Base-by-base conservation (phyloP, 1,140 invertebrate species). In the Hypothenemus hampei region DNA sequence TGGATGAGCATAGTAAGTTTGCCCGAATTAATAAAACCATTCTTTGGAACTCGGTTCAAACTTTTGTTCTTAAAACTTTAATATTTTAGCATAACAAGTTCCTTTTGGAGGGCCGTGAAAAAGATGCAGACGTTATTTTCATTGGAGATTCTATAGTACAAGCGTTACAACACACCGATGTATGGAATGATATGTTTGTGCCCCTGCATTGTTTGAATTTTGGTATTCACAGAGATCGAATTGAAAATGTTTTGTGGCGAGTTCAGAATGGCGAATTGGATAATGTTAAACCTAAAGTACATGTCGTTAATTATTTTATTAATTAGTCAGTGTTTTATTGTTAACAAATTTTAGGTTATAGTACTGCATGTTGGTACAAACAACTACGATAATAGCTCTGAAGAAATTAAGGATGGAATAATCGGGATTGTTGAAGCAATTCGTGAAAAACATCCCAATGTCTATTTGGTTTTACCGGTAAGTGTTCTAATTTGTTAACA, bases 81-180 rank as follows among this genome's bases (percentile, higher is more conserved):
- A 13, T 51, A 58, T 78, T 82, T 51, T 71, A 91, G 89, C 91
- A 93, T 71, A 82, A 87, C 55, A 77, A 86, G 49, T 93, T 91
- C 71, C 71, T 92, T 26, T 77, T 77, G 24, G 87, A 93, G 72
- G 84, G 86, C 7, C 82, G 85, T 69, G 87, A 89, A 62, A 86
- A 86, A 72, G 90, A 94, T 74, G 89, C 88, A 24, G 91, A 94
- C 68, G 87, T 95, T n/a, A 78, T 94, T 47, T 90, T 93, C 66
- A 80, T 94, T 36, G 91, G 91, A 5, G 91, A 94, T 74, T 92
- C 88, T 35, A 79, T 92, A 43, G 77, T 93, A 52, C 81, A 86
- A 71, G 82, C 86, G 23, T 72, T 93, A 60, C 80, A 82, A 65
- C 83, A 86, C 63, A 85, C 85, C 23, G 83, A 89, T 75, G 78